Evolutionary conservation across 2,113 vertebrate species (phyloP).

Genomic region (Nothocercus nigrocapillus): DNA sequence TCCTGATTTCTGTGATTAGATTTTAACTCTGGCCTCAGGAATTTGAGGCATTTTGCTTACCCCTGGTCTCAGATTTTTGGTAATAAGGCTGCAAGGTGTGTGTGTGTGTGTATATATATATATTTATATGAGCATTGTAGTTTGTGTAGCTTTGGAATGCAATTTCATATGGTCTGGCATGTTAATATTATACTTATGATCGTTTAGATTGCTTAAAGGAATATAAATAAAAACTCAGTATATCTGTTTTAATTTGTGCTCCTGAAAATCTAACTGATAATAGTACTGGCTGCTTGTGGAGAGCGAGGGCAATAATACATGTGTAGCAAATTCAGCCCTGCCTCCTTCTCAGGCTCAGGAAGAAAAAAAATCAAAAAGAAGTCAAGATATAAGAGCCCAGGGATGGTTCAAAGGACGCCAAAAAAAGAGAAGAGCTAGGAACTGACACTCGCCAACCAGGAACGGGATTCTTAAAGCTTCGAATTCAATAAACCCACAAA

Average conservation of each 20-base stretch:
- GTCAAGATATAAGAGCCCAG: neutral
- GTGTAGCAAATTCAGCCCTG: neutral
- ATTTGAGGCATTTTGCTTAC: neutral
- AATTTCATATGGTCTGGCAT: neutral
- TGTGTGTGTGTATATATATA: no score
- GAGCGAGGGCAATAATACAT: neutral
- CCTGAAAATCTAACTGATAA: neutral
- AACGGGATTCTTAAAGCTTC: conserved; percentile 47
- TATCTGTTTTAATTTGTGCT: neutral
- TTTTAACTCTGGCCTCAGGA: neutral
- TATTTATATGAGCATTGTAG: neutral
- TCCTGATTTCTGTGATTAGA: neutral
- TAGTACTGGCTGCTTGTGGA: neutral
- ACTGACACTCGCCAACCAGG: conserved; percentile 5
- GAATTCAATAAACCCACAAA: conserved; percentile 43
- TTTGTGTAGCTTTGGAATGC: neutral
- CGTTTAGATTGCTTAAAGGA: neutral
- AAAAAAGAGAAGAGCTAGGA: conserved; percentile 32
- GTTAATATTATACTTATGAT: neutral
- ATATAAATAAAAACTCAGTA: neutral
- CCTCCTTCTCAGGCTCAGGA: neutral
- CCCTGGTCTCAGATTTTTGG: neutral
- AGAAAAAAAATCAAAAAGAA: neutral
- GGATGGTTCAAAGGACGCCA: conserved; percentile 11
- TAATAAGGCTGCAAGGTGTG: neutral